Conservation (phyloP, 1,140 invertebrate species). For the Drosophila bifasciata region DNA sequence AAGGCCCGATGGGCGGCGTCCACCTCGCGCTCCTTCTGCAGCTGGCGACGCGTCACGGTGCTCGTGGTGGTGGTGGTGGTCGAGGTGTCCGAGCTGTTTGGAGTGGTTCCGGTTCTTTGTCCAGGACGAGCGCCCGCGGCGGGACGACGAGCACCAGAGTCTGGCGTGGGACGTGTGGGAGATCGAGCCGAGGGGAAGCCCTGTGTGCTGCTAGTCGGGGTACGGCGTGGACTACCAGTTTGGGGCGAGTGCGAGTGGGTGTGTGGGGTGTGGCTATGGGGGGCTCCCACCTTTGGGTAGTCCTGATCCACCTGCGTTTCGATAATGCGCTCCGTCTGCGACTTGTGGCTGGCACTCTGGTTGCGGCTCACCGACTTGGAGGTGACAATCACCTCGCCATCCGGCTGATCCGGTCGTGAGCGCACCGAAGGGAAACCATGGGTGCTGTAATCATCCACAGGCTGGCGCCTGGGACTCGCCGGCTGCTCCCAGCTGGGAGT, state of each 20-base stretch:
- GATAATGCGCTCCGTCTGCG: constrained; percentile 67
- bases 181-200: constrained; percentile 46
- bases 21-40: constrained; percentile 84
- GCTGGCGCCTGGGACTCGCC: constrained; percentile 28
- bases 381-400: constrained; percentile 49
- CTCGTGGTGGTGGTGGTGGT: constrained; percentile 42
- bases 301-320: constrained; percentile 66
- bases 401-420: constrained; percentile 47
- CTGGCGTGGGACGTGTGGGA: constrained; percentile 15
- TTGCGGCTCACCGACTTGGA: constrained; percentile 47
- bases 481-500: constrained; percentile 58
- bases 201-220: constrained; percentile 46
- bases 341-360: constrained; percentile 54
- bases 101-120: constrained; percentile 19
- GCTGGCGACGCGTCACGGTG: constrained; percentile 68
- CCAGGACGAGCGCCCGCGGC: constrained; percentile 19
- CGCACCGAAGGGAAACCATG: constrained; percentile 69
- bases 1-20: constrained; percentile 89
- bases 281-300: too few relatives aligned
- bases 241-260: constrained; percentile 17
- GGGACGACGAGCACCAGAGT: constrained; percentile 34
- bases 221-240: constrained; percentile 46
- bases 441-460: constrained; percentile 52
- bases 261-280: constrained; percentile 9
- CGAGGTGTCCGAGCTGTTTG: constrained; percentile 28